Base-by-base conservation (phyloP, 2,113 vertebrate species). In the Podilymbus podiceps region DNA sequence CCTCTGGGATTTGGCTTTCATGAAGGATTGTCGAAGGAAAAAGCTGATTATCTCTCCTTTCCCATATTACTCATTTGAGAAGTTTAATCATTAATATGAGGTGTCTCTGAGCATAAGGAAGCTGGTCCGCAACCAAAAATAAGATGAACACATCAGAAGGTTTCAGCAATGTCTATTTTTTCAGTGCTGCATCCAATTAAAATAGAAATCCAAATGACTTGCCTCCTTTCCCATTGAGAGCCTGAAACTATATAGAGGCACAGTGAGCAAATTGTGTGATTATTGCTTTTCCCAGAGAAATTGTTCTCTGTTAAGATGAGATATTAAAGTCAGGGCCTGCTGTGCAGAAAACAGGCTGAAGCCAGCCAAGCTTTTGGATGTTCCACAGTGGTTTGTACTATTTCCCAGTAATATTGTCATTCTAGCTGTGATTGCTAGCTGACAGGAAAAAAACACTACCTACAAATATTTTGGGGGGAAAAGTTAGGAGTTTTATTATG, bases 321-420 rank as follows among this genome's bases (percentile, higher is more conserved):
- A 93, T 94, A 90, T 96, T 97, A 95, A 93, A 98, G 81, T 53
- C 85, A 95, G 64, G 75, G 58, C 90, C 92, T 95, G 83, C 94
- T 97, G 96, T 95, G 94, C 86, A 96, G 93, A 96, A 97, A 97
- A 96, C 95, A 96, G 93, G 67, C 67, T 94, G 81, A 93, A 95
- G 77, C 47, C 72, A 90, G 82, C 63, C 77, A 89, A 87, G 13
- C 11, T 89, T 96, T 97, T 89, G 81, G 85, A 94, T 78, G 86
- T 95, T 97, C 24, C 24, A 14, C 27, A n/a, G 89, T 58, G 16
- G 79, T 93, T 94, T 95, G 38, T 66, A 35, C 27, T 67, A 9
- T 86, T 95, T 93, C 40, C 55, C 72, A 93, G 71, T 59, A 84
- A 67, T 75, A 63, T 47, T 93, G 93, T 75, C 22, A 25, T 94